Evolutionary conservation across 1,140 invertebrate species (phyloP).

Genomic region (Agrilus planipennis): DNA sequence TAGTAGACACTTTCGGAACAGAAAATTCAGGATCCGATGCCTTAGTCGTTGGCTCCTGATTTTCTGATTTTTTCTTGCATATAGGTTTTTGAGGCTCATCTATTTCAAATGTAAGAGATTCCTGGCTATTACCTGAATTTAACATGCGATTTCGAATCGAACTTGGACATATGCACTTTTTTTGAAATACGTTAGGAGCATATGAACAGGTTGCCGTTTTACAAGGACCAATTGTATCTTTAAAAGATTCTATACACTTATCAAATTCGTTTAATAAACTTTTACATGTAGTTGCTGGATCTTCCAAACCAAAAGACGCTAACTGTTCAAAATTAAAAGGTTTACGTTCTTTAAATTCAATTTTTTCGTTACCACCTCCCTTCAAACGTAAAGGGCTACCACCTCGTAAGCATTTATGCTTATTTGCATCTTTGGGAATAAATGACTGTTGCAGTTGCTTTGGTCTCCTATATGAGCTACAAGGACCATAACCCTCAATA

Average conservation of each 20-base stretch:
- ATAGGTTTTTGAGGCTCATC: background rate
- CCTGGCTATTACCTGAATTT: no score
- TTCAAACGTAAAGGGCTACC: constrained; percentile 11
- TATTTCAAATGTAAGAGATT: constrained; percentile 1
- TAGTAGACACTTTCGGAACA: no score
- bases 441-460: constrained; percentile 23
- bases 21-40: background rate
- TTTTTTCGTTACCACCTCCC: constrained; percentile 14
- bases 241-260: constrained; percentile 25
- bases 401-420: background rate
- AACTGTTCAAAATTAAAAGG: no score
- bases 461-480: constrained; percentile 23
- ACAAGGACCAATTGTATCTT: constrained; percentile 27
- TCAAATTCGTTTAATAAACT: constrained; percentile 30
- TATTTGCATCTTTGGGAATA: constrained; percentile 12
- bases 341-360: constrained; percentile 10
- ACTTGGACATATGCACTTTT: constrained; percentile 19
- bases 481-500: constrained; percentile 28
- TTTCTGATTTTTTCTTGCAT: background rate
- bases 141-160: constrained; percentile 9
- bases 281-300: constrained; percentile 25
- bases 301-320: no score
- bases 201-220: constrained; percentile 25
- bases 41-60: background rate
- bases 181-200: constrained; percentile 17